Percentiles rank a stretch among this genome's conserved stretches.
Evolutionary conservation across 1,140 invertebrate genomes (phyloP).

Genomic region (Drosophila rufa): DNA sequence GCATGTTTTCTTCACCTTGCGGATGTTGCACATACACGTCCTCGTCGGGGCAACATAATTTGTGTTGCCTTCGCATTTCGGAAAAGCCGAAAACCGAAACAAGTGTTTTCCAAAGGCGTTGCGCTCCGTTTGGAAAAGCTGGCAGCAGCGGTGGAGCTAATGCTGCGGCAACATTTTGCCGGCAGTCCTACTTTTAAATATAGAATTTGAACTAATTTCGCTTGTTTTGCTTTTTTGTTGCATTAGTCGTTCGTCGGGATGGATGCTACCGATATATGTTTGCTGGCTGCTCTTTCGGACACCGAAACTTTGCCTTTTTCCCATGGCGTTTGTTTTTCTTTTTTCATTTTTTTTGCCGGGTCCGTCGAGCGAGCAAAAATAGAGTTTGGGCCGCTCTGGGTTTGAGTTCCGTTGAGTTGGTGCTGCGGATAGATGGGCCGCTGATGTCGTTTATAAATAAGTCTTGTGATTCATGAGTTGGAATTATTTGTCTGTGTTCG

Average conservation of each 20-base stretch:
- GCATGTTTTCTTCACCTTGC: conserved; percentile 41
- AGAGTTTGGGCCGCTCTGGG: conserved; percentile 63
- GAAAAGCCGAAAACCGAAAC: conserved; percentile 61
- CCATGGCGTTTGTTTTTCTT: conserved; percentile 17
- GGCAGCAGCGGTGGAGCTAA: conserved; percentile 32
- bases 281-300: conserved; percentile 53
- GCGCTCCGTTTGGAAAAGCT: conserved; percentile 75
- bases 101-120: conserved; percentile 79
- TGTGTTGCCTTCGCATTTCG: conserved; percentile 37
- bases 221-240: conserved; percentile 51
- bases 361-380: conserved; percentile 71
- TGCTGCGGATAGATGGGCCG: conserved; percentile 47
- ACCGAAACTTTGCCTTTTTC: conserved; percentile 41
- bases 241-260: conserved; percentile 45
- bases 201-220: conserved; percentile 83
- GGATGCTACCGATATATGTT: conserved; percentile 40
- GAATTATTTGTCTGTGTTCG: conserved; percentile 60
- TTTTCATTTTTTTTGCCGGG: conserved; percentile 38
- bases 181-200: conserved; percentile 81
- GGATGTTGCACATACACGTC: conserved; percentile 25
- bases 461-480: conserved; percentile 71
- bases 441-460: conserved; percentile 76
- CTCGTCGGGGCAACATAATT: conserved; percentile 32
- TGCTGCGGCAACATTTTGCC: conserved; percentile 72
- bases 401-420: conserved; percentile 31